Evolutionary conservation across 1,140 invertebrate genomes (phyloP).

Genomic region (Neodiprion virginianus): DNA sequence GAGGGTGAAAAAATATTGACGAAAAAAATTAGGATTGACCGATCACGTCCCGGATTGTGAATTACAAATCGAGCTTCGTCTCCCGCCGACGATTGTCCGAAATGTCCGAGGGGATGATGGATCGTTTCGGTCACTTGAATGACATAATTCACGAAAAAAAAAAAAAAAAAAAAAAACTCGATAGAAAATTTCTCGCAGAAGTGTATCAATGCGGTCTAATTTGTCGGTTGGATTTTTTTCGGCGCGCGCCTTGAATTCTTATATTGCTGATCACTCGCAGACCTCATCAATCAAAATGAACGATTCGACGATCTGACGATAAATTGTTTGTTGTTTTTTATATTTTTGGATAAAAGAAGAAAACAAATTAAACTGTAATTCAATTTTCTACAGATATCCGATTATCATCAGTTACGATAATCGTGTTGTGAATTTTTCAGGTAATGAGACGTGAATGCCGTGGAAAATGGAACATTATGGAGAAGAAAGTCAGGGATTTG

Average conservation of each 20-base stretch:
- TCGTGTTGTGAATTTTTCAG: too few species aligned
- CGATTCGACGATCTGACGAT: background rate
- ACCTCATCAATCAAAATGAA: conserved; percentile 17
- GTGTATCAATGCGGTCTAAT: conserved; percentile 26
- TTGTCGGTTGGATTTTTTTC: conserved; percentile 21
- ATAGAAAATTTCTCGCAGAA: background rate
- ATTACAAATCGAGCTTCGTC: too few species aligned
- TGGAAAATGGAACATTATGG: too few species aligned
- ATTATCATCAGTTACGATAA: too few species aligned
- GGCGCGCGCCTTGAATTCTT: conserved; percentile 8
- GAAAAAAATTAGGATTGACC: background rate
- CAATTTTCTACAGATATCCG: too few species aligned
- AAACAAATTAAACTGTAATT: too few species aligned
- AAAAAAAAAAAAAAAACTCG: background rate
- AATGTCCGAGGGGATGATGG: conserved; percentile 16
- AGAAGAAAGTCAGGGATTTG: too few species aligned
- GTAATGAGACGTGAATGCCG: too few species aligned
- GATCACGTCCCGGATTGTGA: background rate
- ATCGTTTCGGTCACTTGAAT: conserved; percentile 20
- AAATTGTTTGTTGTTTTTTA: too few species aligned
- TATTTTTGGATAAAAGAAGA: too few species aligned
- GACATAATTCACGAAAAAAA: background rate
- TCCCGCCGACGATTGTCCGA: conserved; percentile 10
- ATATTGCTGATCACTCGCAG: background rate
- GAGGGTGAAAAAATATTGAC: too few species aligned